Conservation (phyloP, 2,888 invertebrate species). For the Baronia brevicornis region DNA sequence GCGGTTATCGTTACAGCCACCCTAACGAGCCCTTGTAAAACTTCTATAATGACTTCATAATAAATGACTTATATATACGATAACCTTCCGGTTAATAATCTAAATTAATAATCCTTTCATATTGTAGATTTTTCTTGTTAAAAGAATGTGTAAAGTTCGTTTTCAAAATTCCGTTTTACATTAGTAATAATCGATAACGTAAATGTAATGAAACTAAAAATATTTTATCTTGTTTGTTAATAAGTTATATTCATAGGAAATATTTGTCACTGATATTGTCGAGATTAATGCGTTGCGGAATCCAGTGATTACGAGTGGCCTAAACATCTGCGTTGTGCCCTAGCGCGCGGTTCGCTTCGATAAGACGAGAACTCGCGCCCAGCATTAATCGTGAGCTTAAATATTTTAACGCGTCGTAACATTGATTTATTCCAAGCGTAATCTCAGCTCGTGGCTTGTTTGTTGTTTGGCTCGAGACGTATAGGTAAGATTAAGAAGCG, state of each 20-base stretch:
- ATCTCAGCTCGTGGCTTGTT: slow-evolving; percentile 71
- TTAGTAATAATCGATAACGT: too few relatives aligned
- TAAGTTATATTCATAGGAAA: too few relatives aligned
- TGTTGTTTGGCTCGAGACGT: slow-evolving; percentile 69
- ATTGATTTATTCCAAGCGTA: slow-evolving; percentile 72
- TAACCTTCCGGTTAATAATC: slow-evolving; percentile 54
- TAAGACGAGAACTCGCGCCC: slow-evolving; percentile 52
- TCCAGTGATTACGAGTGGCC: slow-evolving; percentile 31
- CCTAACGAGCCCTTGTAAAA: slow-evolving; percentile 68
- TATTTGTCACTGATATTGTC: slow-evolving; percentile 26
- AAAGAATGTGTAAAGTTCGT: too few relatives aligned
- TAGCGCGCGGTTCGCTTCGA: slow-evolving; percentile 40
- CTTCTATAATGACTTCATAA: slow-evolving; percentile 57
- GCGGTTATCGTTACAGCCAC: slow-evolving; percentile 63
- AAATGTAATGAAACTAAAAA: too few relatives aligned
- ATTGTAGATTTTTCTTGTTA: slow-evolving; percentile 10
- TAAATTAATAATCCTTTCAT: slow-evolving; percentile 44
- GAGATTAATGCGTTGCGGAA: slow-evolving; percentile 33
- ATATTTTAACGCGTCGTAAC: slow-evolving; percentile 75
- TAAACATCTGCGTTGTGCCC: slow-evolving; percentile 36
- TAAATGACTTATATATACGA: slow-evolving; percentile 50
- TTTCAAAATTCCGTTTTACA: too few relatives aligned
- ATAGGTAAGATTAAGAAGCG: slow-evolving; percentile 62
- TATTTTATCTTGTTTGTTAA: too few relatives aligned
- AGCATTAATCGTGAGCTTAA: slow-evolving; percentile 72